Conservation (phyloP, 2,888 invertebrate genomes). For the Drosophila multiciliata region DNA sequence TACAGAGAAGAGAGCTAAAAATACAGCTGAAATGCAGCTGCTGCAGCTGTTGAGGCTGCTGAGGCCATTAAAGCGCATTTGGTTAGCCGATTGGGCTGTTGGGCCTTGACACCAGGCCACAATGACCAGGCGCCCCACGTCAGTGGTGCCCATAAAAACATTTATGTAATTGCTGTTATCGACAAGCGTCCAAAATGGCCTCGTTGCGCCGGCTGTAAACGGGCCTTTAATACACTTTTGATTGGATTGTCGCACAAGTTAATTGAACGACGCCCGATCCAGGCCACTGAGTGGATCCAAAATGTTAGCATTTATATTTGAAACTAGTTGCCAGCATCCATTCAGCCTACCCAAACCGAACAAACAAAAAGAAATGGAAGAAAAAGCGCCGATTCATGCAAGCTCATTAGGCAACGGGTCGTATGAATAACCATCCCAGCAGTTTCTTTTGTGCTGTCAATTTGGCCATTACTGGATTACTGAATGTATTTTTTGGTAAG, state of each 20-base stretch:
- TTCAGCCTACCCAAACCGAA: constrained; percentile 44
- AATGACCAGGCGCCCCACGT: constrained; percentile 11
- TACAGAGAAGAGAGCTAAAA: constrained; percentile 2
- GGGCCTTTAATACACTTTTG: constrained; percentile 79
- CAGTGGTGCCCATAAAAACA: constrained; percentile 64
- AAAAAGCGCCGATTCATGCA: constrained; percentile 68
- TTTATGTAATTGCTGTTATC: constrained; percentile 82
- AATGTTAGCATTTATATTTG: constrained; percentile 69
- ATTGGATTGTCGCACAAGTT: constrained; percentile 81
- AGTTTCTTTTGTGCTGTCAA: constrained; percentile 38
- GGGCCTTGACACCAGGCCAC: constrained; percentile 29
- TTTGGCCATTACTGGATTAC: constrained; percentile 40
- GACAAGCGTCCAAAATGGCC: constrained; percentile 71
- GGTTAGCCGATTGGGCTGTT: constrained; percentile 52
- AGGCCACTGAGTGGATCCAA: constrained; percentile 60
- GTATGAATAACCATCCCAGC: constrained; percentile 46
- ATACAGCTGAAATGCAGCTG: constrained; percentile 46
- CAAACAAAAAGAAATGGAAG: neutral
- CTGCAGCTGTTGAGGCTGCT: constrained; percentile 28
- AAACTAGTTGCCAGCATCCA: constrained; percentile 53
- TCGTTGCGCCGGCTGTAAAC: constrained; percentile 60
- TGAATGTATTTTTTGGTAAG: constrained; percentile 8
- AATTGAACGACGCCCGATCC: constrained; percentile 68
- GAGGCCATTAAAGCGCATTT: constrained; percentile 69
- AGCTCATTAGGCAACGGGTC: constrained; percentile 72